Conservation (phyloP, 2,113 vertebrate species). For the Rhombomys opimus region DNA sequence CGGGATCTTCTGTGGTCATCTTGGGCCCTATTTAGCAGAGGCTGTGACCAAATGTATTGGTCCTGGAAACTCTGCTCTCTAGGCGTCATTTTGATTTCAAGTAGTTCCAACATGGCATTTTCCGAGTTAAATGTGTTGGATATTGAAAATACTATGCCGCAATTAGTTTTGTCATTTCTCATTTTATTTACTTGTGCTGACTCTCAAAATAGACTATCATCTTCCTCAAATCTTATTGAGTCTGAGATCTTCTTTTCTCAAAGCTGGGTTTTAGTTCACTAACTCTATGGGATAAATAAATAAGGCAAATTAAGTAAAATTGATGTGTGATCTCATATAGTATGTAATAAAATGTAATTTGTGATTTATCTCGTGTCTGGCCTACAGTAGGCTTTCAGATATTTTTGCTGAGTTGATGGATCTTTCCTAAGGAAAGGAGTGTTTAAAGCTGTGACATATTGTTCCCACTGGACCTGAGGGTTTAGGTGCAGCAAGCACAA, state of each 20-base stretch:
- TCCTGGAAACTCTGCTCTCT: background rate
- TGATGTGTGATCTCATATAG: background rate
- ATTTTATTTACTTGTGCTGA: background rate
- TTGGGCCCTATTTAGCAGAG: background rate
- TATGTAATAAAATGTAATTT: background rate
- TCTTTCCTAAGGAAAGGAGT: background rate
- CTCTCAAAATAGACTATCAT: background rate
- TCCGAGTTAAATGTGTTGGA: conserved; percentile 18
- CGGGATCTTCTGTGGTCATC: background rate
- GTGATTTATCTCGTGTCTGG: background rate
- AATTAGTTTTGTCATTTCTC: background rate
- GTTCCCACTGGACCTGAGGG: background rate
- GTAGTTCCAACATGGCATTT: background rate
- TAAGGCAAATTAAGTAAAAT: background rate
- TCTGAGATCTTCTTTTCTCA: background rate
- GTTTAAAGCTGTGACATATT: background rate
- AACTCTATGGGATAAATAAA: background rate
- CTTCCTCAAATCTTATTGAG: background rate
- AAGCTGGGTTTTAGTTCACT: background rate
- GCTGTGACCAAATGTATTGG: background rate
- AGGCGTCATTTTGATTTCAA: background rate
- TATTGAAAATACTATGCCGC: background rate
- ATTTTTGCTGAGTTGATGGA: background rate
- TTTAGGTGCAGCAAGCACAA: background rate
- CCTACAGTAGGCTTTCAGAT: background rate